Evolutionary conservation across 2,113 vertebrate species (phyloP).

Genomic region (Donacobius atricapilla): DNA sequence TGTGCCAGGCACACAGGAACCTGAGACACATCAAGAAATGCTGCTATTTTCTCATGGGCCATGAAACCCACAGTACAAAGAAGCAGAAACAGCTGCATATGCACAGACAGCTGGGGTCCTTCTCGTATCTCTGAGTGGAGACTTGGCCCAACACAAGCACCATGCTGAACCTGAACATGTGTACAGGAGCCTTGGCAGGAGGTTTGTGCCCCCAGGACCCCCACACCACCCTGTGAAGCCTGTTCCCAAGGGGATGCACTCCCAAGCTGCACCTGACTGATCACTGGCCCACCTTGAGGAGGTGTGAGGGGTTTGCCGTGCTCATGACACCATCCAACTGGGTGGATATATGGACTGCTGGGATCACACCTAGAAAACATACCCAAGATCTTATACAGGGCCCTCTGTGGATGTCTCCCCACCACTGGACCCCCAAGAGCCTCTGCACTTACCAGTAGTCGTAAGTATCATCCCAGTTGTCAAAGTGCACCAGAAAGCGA

Average conservation of each 20-base stretch:
- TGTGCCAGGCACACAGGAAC: not conserved
- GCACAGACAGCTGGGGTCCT: not conserved
- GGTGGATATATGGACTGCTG: constrained; percentile 96
- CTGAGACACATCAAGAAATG: not conserved
- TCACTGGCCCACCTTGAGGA: constrained; percentile 86
- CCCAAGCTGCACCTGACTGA: not conserved
- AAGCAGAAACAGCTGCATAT: not conserved
- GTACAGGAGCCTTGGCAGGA: not conserved
- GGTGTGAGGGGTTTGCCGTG: constrained; percentile 91
- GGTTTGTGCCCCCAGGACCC: not conserved
- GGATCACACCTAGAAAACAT: constrained; percentile 88
- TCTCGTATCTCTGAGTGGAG: not conserved
- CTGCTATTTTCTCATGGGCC: not conserved
- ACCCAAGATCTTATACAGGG: not conserved
- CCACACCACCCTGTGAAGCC: not conserved
- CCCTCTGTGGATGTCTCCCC: not conserved
- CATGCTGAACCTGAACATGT: not conserved
- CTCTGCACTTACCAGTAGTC: constrained; percentile 89
- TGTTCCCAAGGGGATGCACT: not conserved
- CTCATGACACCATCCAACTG: constrained; percentile 96
- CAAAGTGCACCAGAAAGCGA: constrained; percentile 96
- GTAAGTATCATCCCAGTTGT: constrained; percentile 98
- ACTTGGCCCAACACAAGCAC: not conserved
- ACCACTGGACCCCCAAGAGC: not conserved
- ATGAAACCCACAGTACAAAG: not conserved